Conservation (phyloP, 2,888 invertebrate species). For the Plusia festucae region DNA sequence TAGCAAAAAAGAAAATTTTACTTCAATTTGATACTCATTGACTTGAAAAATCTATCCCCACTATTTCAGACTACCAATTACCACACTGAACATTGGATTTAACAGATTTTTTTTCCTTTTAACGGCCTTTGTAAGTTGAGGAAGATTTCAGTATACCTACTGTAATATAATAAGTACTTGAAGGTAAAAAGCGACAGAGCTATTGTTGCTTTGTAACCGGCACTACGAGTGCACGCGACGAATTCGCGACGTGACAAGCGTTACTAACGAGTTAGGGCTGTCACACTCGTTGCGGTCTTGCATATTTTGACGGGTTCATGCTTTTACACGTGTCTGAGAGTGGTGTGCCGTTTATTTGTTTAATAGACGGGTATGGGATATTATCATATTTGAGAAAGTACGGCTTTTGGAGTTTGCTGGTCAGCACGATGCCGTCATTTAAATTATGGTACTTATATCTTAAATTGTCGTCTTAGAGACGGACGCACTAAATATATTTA, state of each 20-base stretch:
- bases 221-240: constrained; percentile 32
- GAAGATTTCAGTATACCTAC: neutral
- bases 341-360: neutral
- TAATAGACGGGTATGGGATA: too few species aligned
- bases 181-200: constrained; percentile 19
- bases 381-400: too few species aligned
- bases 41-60: too few species aligned
- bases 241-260: constrained; percentile 25
- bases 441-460: too few species aligned
- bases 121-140: neutral
- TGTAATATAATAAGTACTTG: constrained; percentile 22
- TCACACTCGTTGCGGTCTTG: neutral
- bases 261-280: constrained; percentile 30
- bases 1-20: too few species aligned
- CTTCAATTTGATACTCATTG: too few species aligned
- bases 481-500: too few species aligned
- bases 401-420: too few species aligned
- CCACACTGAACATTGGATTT: neutral
- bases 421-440: too few species aligned
- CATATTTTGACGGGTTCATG: neutral
- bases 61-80: too few species aligned
- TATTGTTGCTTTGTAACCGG: constrained; percentile 30
- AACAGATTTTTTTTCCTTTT: neutral
- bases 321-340: neutral
- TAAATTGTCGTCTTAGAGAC: too few species aligned